Evolutionary conservation across 2,113 vertebrate genomes (phyloP), one percentile per base, ranked within the genome.

Genomic region (Apodemus speciosus): DNA sequence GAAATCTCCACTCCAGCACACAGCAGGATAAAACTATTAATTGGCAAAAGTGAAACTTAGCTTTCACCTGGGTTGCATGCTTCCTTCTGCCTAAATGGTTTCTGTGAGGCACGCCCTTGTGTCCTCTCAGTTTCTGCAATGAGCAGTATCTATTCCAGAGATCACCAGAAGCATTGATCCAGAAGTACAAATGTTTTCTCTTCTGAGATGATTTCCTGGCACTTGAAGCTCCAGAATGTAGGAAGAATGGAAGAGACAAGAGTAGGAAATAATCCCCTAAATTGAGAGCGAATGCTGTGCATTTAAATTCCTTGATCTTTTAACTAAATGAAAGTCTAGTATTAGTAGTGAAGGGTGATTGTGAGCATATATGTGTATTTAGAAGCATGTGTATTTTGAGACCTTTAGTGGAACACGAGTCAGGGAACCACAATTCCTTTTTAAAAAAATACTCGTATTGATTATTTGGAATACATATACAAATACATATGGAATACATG

Each of bases 261-360:
- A 90, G 56, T 58, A 16, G 73, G 71, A 95, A 90, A 40, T 14
- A 62, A 18, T 16, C 23, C 81, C 40, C 58, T 84, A 77, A 84
- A 18, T 9, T 64, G 69, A 77, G 14, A 58, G 32, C 18, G 35
- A 62, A 72, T 32, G 43, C n/a, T 87, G 43, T 85, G 69, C 85
- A 95, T 68, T 81, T 64, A 76, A 90, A 95, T 88, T 62, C 16
- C 73, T 79, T 71, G 80, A 81, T 92, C 62, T 87, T 92, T 94
- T 72, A 72, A 85, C 56, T 69, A 53, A 93, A 30, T 58, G 62
- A 85, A 92, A 94, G 76, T 71, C 77, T 68, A 88, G 75, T 92
- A 58, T 85, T 66, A 46, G 58, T 88, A 85, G 90, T 77, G 56
- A 95, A 89, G 80, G 73, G 66, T 80, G 62, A 79, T 71, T 68